These are phyloP conservation scores for Menidia menidia DNA, from an alignment of 2,797 vertebrate genomes.

Conservation along the genomic window DNA sequence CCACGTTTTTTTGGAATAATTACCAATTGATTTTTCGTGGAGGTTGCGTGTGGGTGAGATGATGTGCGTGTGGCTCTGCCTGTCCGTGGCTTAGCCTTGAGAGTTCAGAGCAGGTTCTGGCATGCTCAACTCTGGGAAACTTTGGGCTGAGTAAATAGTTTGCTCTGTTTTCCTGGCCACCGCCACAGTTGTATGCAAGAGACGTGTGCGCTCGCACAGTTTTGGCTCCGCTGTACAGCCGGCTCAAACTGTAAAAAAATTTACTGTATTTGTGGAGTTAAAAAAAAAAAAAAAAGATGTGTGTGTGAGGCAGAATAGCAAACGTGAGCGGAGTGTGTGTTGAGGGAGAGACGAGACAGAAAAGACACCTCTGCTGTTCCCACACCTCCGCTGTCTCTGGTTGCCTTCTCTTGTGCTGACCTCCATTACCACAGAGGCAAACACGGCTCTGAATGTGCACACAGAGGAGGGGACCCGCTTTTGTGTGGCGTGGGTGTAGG, in stretches of 20 bases:
- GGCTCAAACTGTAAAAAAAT: slow-evolving; percentile 31
- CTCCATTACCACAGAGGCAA: slow-evolving; percentile 58
- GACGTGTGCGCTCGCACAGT: slow-evolving; percentile 48
- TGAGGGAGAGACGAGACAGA: slow-evolving; percentile 53
- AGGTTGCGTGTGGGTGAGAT: slow-evolving; percentile 59
- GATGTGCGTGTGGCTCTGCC: slow-evolving; percentile 65
- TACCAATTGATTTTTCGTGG: slow-evolving; percentile 45
- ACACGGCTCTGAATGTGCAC: slow-evolving; percentile 47
- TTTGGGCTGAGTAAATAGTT: slow-evolving; percentile 83
- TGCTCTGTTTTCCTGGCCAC: slow-evolving; percentile 78
- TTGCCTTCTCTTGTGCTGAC: slow-evolving; percentile 53
- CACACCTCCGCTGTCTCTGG: slow-evolving; percentile 72
- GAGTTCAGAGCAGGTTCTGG: slow-evolving; percentile 83
- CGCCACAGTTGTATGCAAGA: slow-evolving; percentile 51
- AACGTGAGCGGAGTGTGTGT: slow-evolving; percentile 42
- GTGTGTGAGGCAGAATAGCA: slow-evolving; percentile 39
- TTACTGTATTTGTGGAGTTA: slow-evolving; percentile 32
- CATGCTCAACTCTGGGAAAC: slow-evolving; percentile 84
- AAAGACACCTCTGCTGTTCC: slow-evolving; percentile 75
- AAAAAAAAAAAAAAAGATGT: not conserved
- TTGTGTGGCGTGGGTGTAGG: slow-evolving; percentile 24
- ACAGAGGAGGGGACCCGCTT: slow-evolving; percentile 32
- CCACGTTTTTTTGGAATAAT: slow-evolving; percentile 41
- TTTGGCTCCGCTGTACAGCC: slow-evolving; percentile 13
- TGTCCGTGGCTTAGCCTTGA: slow-evolving; percentile 63